Percentiles rank a stretch among this genome's conserved stretches.
Conservation (phyloP, 1,140 invertebrate genomes). For the Philopotamus ludificatus region DNA sequence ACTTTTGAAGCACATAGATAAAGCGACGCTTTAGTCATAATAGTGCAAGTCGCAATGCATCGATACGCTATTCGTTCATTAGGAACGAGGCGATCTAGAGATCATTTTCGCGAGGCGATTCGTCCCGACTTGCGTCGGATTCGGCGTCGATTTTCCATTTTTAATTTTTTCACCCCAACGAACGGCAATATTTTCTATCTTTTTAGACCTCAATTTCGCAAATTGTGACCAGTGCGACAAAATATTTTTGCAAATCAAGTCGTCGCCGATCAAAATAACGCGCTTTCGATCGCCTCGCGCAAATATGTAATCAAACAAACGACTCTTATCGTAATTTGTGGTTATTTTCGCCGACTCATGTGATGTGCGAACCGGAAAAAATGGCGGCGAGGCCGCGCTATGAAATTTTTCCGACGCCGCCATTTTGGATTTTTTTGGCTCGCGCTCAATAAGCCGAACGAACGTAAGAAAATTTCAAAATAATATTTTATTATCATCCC, state of each 20-base stretch:
- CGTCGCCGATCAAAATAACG: not conserved
- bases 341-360: not conserved
- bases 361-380: slow-evolving; percentile 3
- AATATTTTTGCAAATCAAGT: slow-evolving; percentile 22
- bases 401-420: slow-evolving; percentile 17
- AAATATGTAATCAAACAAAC: not conserved
- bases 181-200: slow-evolving; percentile 28
- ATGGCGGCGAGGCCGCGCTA: not conserved
- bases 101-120: no score
- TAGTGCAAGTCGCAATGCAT: no score
- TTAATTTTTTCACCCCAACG: slow-evolving; percentile 27
- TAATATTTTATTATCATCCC: no score
- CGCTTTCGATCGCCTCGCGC: not conserved
- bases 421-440: slow-evolving; percentile 25
- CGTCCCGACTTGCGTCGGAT: no score
- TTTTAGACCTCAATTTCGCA: slow-evolving; percentile 23
- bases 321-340: not conserved
- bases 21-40: no score
- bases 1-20: slow-evolving; percentile 39
- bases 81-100: no score
- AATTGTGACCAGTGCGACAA: slow-evolving; percentile 14
- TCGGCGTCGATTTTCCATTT: not conserved
- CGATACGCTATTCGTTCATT: no score
- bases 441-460: no score
- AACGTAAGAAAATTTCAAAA: no score